Evolutionary conservation across 2,797 vertebrate species (phyloP).

Genomic region (Danio tinwini): DNA sequence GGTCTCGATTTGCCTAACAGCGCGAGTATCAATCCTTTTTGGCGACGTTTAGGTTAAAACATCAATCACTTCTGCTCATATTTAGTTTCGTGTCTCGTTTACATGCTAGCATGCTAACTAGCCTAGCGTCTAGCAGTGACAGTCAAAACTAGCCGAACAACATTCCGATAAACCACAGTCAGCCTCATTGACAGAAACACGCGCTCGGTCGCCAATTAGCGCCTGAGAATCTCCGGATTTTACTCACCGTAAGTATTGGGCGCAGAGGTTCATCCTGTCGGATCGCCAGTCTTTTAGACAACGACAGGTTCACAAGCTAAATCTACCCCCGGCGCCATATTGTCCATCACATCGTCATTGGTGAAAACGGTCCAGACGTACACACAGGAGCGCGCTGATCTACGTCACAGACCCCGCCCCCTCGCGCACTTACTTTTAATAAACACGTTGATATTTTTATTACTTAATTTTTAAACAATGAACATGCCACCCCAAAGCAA

Average conservation of each 20-base stretch:
- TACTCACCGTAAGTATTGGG: slow-evolving; percentile 77
- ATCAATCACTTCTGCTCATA: neutral
- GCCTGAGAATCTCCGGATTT: too few species aligned
- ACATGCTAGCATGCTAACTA: slow-evolving; percentile 39
- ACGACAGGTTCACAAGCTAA: slow-evolving; percentile 71
- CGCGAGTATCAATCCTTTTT: neutral
- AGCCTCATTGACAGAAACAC: neutral
- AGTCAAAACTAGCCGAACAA: slow-evolving; percentile 39
- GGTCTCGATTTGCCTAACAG: neutral
- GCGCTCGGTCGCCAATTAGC: neutral
- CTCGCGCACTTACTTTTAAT: neutral
- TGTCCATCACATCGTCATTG: slow-evolving; percentile 73
- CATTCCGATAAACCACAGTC: slow-evolving; percentile 33
- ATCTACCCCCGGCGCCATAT: slow-evolving; percentile 78
- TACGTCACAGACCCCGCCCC: slow-evolving; percentile 25
- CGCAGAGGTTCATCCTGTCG: slow-evolving; percentile 82
- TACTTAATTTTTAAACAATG: neutral
- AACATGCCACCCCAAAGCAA: neutral
- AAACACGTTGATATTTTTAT: neutral
- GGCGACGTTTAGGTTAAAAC: neutral
- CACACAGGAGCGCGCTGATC: slow-evolving; percentile 30
- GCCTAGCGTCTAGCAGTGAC: slow-evolving; percentile 43
- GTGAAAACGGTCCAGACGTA: slow-evolving; percentile 45
- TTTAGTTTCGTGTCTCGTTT: slow-evolving; percentile 24
- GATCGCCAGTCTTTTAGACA: slow-evolving; percentile 69